Evolutionary conservation across 53 echinoderm and acorn worm genomes (phyloP), one percentile per base, ranked within the genome.

Genomic region (Antedon mediterranea): DNA sequence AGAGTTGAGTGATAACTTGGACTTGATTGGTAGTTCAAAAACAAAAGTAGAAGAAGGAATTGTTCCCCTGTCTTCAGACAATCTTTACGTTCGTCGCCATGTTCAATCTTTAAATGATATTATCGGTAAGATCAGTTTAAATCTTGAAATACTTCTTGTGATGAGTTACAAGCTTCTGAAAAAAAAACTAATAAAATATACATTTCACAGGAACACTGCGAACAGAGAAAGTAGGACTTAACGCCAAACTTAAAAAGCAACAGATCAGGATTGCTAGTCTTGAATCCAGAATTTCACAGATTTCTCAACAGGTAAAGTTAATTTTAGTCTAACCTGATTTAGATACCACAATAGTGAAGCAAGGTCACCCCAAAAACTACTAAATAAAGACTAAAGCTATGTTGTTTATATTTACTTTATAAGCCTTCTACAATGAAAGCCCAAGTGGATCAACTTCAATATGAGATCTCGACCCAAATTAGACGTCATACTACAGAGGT

Each of bases 31-130:
- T 5, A 37, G 31, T 32, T 4, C 71, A 75, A 0, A 30, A 41
- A 23, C 32, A 43, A 76, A 73, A 81, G 75, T 71, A 78, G 74
- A 34, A 30, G 44, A 72, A 11, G 77, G 41, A 4, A 30, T 18
- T 23, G 32, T 30, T 0, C 37, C 42, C 15, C 42, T 30, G 28
- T 73, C 71, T 3, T 33, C 75, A 34, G 81, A 91, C 34, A 85
- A 85, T 74, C 78, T 84, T 15, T 85, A 85, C 34, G 77, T 91
- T n/a, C 80, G 83, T 31, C 83, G 79, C 31, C 91, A 91, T 71
- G 42, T 91, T 33, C 91, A 91, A 71, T 85, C 88, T 11, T 77
- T 91, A 33, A 88, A 91, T 70, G 91, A 88, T 37, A 85, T 85
- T 34, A 81, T 91, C 14, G 91, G 91, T 83, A 73, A 41, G 81